Conservation (phyloP, 2,797 vertebrate species). For the Taenioides sp. region DNA sequence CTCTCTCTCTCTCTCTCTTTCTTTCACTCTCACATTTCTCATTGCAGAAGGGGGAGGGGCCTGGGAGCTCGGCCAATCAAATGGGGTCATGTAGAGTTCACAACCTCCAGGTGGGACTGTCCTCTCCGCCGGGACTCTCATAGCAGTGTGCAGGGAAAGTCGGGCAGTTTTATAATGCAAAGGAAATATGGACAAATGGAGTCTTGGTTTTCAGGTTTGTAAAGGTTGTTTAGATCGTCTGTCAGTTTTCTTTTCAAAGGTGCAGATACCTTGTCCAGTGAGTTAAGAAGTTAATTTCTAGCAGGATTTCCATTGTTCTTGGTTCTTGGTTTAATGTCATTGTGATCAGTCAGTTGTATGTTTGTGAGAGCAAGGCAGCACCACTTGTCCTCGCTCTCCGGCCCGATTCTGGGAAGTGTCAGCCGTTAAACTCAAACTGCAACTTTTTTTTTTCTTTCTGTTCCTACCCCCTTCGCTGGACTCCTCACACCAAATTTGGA, state of each 20-base stretch:
- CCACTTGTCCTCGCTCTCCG: constrained; percentile 66
- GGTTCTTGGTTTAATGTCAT: constrained; percentile 41
- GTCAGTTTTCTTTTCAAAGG: constrained; percentile 23
- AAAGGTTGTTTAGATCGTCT: constrained; percentile 27
- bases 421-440: constrained; percentile 71
- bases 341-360: constrained; percentile 43
- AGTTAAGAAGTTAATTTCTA: constrained; percentile 34
- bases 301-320: constrained; percentile 31
- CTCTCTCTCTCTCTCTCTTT: constrained; percentile 81
- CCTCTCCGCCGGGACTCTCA: constrained; percentile 29
- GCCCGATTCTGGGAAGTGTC: constrained; percentile 75
- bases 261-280: constrained; percentile 34
- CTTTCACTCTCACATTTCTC: constrained; percentile 67
- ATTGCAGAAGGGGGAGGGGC: constrained; percentile 71
- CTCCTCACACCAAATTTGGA: constrained; percentile 82
- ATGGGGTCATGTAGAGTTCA: constrained; percentile 96
- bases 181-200: background rate
- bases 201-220: constrained; percentile 8
- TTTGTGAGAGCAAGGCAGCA: constrained; percentile 32
- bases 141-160: constrained; percentile 13
- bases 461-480: constrained; percentile 48
- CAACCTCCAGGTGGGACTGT: constrained; percentile 92
- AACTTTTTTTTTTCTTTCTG: constrained; percentile 44
- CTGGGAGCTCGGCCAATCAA: constrained; percentile 87
- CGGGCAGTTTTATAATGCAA: constrained; percentile 8